phyloP scores from a whole-genome alignment of 2,888 invertebrate species.

The Nymphalis polychloros region DNA sequence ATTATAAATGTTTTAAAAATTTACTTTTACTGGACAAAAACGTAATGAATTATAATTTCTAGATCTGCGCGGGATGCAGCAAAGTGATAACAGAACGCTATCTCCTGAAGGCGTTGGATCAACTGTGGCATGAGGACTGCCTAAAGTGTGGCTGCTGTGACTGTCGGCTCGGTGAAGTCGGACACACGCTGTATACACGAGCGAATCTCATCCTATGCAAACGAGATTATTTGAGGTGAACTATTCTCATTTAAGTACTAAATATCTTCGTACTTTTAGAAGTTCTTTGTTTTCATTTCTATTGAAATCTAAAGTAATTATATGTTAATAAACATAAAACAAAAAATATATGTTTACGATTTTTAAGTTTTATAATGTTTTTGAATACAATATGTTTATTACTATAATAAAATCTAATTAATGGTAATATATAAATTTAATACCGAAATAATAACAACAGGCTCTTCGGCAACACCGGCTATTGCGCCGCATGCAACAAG shows the following conservation, averaged over 20 bases:
- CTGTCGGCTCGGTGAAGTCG: conserved; percentile 97
- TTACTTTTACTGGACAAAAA: not conserved
- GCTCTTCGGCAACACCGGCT: conserved; percentile 97
- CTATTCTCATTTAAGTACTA: not conserved
- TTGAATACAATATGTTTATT: no score
- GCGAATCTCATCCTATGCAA: conserved; percentile 97
- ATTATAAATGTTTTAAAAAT: no score
- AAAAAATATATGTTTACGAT: no score
- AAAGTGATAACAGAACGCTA: conserved; percentile 96
- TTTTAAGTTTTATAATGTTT: no score
- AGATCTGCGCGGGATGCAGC: conserved; percentile 96
- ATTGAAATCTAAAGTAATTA: no score
- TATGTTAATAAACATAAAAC: no score
- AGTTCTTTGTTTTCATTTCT: no score
- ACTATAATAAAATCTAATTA: no score
- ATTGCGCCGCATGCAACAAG: conserved; percentile 98
- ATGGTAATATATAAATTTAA: not conserved
- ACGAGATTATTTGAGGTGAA: conserved; percentile 95
- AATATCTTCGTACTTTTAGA: not conserved
- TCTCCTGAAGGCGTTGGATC: conserved; percentile 94
- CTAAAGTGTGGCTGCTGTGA: conserved; percentile 98
- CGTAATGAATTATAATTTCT: conserved; percentile 42
- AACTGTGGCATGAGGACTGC: conserved; percentile 99
- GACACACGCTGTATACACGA: conserved; percentile 96
- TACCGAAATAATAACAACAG: conserved; percentile 62